These are phyloP conservation scores for Arctocebus calabarensis DNA, from an alignment of 2,797 vertebrate genomes.

Conservation along the genomic window DNA sequence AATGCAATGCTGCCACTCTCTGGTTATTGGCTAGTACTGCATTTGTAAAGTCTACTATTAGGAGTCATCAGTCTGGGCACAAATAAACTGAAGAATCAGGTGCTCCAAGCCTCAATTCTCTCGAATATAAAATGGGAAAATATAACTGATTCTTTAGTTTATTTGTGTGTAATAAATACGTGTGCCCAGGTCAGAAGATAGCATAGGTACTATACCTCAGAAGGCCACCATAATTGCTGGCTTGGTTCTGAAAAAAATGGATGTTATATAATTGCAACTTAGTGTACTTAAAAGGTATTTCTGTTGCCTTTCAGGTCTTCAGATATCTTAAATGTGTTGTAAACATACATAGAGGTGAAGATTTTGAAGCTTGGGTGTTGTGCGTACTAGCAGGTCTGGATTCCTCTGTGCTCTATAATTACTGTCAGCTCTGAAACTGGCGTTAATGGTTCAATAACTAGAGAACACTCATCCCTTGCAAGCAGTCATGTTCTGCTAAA, in stretches of 20 bases:
- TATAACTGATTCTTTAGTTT: no score
- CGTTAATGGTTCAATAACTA: background rate
- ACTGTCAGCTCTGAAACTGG: background rate
- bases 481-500: background rate
- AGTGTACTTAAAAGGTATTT: background rate
- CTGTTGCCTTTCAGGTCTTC: background rate
- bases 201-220: background rate
- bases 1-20: constrained; percentile 94
- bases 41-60: background rate
- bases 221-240: background rate
- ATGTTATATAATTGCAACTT: background rate
- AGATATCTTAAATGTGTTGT: background rate
- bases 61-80: background rate
- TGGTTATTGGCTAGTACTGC: constrained; percentile 84
- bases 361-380: background rate
- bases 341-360: background rate
- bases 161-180: background rate
- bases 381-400: background rate
- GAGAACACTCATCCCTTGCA: background rate
- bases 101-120: no score
- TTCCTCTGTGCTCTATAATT: background rate
- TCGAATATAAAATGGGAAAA: no score
- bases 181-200: background rate
- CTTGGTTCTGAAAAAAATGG: constrained; percentile 35
- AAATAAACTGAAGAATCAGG: background rate